Base-by-base conservation (phyloP, 2,113 vertebrate species). In the Mirounga angustirostris region DNA sequence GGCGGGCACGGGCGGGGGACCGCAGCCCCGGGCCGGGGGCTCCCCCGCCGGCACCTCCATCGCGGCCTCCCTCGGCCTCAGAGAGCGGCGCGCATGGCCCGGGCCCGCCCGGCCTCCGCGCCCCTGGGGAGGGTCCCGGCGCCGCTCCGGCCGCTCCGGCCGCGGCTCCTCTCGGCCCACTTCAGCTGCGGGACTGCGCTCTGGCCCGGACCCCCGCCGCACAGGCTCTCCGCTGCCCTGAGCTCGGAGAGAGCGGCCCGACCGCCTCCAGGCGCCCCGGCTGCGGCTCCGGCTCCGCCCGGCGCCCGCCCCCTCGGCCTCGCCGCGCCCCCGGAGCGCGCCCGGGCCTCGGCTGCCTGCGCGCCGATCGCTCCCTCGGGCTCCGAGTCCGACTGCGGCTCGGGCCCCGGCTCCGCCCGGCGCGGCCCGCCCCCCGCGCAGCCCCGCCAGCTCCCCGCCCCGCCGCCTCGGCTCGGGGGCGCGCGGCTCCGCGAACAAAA, bases 401-500 rank as follows among this genome's bases (percentile, higher is more conserved):
- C 95, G 92, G 96, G 95, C 95, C 93, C 95, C 98, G 88, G 97
- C 98, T 95, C 98, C 97, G 95, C 97, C 97, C 96, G 97, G 96
- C 93, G 96, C 96, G 91, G 98, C 95, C 98, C 96, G 96, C 96
- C 98, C 96, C 97, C 97, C 97, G 97, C 98, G 97, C 98, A 98
- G 97, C 96, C 96, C 98, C 95, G 98, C 98, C 98, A 98, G 97
- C 96, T 98, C 98, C 97, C 98, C 97, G 98, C 98, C 98, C 98
- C 94, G 98, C 98, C 94, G 98, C 97, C 95, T 97, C 98, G 96
- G 95, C 97, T 98, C 98, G 98, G 98, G 98, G 98, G 97, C 98
- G 98, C 98, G 98, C 98, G 98, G 98, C 98, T 98, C 98, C 95
- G 97, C 96, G 98, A 99, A 98, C 98, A 99, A 99, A 98, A 99